Conservation (phyloP, 2,797 vertebrate species). For the Philypnodon macrostomus region DNA sequence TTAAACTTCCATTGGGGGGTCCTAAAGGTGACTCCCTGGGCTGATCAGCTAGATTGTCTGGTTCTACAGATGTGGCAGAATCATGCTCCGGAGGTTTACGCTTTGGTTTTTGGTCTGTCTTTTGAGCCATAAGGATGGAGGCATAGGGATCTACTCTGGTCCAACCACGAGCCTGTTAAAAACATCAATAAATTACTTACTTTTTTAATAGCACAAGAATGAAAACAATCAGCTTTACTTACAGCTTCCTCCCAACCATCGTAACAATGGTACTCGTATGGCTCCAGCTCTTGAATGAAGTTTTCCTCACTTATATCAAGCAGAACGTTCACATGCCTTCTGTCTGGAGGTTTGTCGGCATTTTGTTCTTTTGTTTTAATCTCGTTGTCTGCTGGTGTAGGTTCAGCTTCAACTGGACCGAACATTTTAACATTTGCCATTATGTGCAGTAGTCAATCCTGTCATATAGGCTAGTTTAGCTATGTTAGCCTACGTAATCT, state of each 20-base stretch:
- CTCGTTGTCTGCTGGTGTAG: slow-evolving; percentile 28
- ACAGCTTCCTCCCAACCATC: slow-evolving; percentile 85
- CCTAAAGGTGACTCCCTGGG: slow-evolving; percentile 8
- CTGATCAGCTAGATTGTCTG: slow-evolving; percentile 28
- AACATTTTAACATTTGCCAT: slow-evolving; percentile 39
- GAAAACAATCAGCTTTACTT: slow-evolving; percentile 64
- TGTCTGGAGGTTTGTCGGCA: slow-evolving; percentile 37
- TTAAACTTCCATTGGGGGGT: neutral
- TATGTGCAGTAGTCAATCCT: neutral
- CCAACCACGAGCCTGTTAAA: slow-evolving; percentile 80
- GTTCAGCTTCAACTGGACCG: slow-evolving; percentile 6
- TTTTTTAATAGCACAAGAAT: neutral
- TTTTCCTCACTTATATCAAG: slow-evolving; percentile 76
- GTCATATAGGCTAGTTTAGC: neutral
- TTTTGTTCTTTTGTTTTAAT: slow-evolving; percentile 34
- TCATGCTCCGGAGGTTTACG: slow-evolving; percentile 41
- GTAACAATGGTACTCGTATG: slow-evolving; percentile 51
- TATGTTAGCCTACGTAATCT: slow-evolving; percentile 19
- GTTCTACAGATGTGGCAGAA: slow-evolving; percentile 25
- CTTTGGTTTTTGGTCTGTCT: slow-evolving; percentile 61
- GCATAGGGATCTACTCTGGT: slow-evolving; percentile 66
- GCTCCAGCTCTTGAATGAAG: slow-evolving; percentile 60
- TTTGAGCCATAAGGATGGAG: slow-evolving; percentile 68
- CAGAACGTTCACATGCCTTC: slow-evolving; percentile 67
- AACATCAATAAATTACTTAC: slow-evolving; percentile 2